Evolutionary conservation across 2,113 vertebrate species (phyloP).

Genomic region (Neotoma lepida): DNA sequence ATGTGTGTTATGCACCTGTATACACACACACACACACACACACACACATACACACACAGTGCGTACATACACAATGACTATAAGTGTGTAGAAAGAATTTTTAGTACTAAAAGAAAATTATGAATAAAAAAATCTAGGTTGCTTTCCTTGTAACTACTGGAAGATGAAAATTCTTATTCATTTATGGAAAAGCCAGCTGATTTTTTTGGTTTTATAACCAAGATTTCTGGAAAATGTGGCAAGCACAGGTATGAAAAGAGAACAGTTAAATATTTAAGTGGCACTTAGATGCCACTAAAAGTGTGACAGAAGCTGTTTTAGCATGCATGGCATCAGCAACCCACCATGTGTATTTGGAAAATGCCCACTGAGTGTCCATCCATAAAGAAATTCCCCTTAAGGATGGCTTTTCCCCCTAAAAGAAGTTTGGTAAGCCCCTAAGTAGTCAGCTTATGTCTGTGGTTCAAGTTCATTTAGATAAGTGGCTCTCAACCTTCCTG

Average conservation of each 20-base stretch:
- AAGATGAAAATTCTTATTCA: conserved; percentile 49
- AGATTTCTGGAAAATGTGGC: neutral
- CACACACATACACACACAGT: neutral
- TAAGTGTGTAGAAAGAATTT: neutral
- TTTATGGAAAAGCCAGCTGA: neutral
- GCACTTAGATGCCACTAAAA: neutral
- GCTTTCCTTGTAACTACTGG: conserved; percentile 36
- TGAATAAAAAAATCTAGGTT: conserved; percentile 17
- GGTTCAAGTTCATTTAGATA: neutral
- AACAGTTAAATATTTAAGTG: neutral
- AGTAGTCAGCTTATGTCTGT: neutral
- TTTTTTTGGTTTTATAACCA: conserved; percentile 44
- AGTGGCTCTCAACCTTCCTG: neutral
- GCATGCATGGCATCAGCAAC: neutral
- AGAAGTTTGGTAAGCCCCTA: neutral
- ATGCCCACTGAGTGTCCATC: neutral
- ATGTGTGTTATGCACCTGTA: neutral
- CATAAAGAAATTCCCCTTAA: neutral
- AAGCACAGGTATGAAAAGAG: neutral
- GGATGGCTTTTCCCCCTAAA: neutral
- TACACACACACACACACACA: neutral
- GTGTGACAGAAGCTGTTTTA: neutral
- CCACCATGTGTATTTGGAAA: neutral
- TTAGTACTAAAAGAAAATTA: conserved; percentile 19
- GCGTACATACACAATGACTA: neutral